phyloP scores from a whole-genome alignment of 2,888 invertebrate genomes.

The Leistus spinibarbis region DNA sequence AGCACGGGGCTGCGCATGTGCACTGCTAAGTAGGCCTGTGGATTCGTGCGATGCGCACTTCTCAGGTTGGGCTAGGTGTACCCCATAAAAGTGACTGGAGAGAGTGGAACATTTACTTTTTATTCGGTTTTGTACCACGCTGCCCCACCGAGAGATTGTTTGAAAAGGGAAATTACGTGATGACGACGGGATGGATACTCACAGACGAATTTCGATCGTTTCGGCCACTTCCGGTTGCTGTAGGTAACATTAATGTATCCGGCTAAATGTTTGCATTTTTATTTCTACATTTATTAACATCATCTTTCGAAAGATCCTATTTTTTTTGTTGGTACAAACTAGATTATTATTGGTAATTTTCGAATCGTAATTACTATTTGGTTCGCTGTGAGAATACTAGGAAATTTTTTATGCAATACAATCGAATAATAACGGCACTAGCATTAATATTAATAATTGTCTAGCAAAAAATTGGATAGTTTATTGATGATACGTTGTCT shows the following conservation, averaged over 20 bases:
- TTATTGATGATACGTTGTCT: too few relatives aligned
- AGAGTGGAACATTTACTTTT: not conserved
- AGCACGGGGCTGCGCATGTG: not conserved
- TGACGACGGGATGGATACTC: not conserved
- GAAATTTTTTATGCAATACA: too few relatives aligned
- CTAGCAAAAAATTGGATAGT: too few relatives aligned
- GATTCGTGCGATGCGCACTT: not conserved
- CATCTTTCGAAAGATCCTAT: too few relatives aligned
- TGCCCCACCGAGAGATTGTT: not conserved
- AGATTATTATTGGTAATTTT: too few relatives aligned
- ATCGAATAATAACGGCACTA: too few relatives aligned
- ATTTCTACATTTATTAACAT: too few relatives aligned
- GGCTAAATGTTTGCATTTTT: too few relatives aligned
- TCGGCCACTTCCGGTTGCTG: not conserved
- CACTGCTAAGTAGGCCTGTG: not conserved
- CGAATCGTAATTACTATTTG: too few relatives aligned
- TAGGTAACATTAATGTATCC: not conserved
- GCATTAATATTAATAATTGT: too few relatives aligned
- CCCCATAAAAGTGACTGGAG: not conserved
- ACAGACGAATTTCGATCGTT: not conserved
- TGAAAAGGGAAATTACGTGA: constrained; percentile 9
- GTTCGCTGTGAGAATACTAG: too few relatives aligned
- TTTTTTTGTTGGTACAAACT: too few relatives aligned
- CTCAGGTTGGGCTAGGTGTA: not conserved
- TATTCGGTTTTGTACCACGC: not conserved